Evolutionary conservation across 2,113 vertebrate species (phyloP), one percentile per base, ranked within the genome.

Genomic region (Pitta sordida): DNA sequence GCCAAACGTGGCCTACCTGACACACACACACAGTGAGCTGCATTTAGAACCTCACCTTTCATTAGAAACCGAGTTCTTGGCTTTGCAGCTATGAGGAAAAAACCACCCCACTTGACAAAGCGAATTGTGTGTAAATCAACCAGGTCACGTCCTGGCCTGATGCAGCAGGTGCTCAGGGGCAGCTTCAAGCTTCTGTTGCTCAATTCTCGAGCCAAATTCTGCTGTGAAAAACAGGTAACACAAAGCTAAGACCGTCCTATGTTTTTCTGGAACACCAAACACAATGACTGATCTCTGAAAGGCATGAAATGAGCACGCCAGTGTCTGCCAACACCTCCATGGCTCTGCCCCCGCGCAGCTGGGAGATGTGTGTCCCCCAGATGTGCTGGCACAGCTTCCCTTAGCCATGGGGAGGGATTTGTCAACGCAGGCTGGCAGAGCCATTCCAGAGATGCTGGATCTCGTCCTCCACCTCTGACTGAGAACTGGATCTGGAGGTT

Each of bases 251-350:
- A 80, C 77, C 68, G 74, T 51, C 67, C 59, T 58, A 3, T 83
- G 79, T 15, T 53, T 63, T 94, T 86, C 59, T 90, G 88, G 80
- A 83, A 91, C 75, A 83, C 77, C 90, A 91, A 77, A 91, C 85
- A 86, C 75, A 58, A 65, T 62, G 71, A 94, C 15, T 70, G 75
- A 90, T 90, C 41, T 88, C 82, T 91, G 63, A 83, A 83, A 86
- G 74, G 37, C 64, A 81, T 32, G 60, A 93, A 81, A 75, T 36
- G 76, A 94, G 55, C 83, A 92, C 56, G 43, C 4, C 2, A 85
- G 32, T 22, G 69, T 75, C 86, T 94, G 88, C 83, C 94, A 94
- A 48, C 64, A 41, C 30, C 73, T 56, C 64, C 43, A 6, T 18
- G 65, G 62, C 64, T 95, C 86, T 87, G 71, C 55, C 83, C 55